Conservation (phyloP, 2,888 invertebrate genomes). For the Polyommatus icarus region DNA sequence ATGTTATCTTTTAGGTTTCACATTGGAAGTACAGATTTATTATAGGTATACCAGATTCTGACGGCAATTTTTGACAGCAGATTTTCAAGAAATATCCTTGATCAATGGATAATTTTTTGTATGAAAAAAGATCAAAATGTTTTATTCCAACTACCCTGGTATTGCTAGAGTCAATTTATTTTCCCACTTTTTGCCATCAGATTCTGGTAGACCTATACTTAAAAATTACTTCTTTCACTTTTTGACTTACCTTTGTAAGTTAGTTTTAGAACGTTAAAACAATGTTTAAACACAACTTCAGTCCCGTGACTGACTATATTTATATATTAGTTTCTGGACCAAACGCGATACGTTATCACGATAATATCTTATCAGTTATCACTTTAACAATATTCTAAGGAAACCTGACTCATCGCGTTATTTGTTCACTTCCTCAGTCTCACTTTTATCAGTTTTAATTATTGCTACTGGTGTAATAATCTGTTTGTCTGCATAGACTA, state of each 20-base stretch:
- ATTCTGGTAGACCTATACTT: too few relatives aligned
- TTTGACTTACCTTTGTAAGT: constrained; percentile 1
- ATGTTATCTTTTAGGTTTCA: too few relatives aligned
- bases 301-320: constrained; percentile 12
- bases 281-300: background rate
- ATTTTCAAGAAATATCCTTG: too few relatives aligned
- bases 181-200: too few relatives aligned
- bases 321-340: background rate
- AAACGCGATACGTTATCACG: background rate
- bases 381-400: background rate
- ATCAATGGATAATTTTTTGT: too few relatives aligned
- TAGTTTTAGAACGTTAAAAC: background rate
- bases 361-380: background rate
- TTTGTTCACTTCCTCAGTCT: background rate
- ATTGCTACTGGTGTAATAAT: background rate
- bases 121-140: too few relatives aligned
- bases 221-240: background rate
- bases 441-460: background rate
- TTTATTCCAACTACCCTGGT: too few relatives aligned
- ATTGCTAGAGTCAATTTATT: too few relatives aligned
- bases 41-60: too few relatives aligned
- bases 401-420: constrained; percentile 13
- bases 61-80: too few relatives aligned
- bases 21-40: too few relatives aligned
- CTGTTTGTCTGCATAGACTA: background rate